phyloP scores from a whole-genome alignment of 1,140 invertebrate genomes.

The Colletes latitarsis region DNA sequence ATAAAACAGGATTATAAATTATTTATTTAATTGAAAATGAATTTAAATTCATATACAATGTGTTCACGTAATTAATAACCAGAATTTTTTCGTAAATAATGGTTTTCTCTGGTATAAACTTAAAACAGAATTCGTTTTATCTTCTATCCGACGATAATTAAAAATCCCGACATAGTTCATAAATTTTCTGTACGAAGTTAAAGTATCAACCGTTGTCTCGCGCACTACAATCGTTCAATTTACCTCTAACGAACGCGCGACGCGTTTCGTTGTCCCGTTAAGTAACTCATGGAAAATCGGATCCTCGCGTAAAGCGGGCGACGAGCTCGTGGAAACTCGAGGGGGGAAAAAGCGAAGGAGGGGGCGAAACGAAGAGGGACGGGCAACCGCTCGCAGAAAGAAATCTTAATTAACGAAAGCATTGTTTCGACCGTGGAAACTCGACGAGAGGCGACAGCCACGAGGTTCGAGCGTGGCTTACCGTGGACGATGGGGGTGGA shows the following conservation, averaged over 20 bases:
- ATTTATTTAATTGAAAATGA: too few species aligned
- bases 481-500: slow-evolving; percentile 4
- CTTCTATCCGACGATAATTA: too few species aligned
- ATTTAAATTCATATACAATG: too few species aligned
- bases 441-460: slow-evolving; percentile 64
- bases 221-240: neutral
- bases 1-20: too few species aligned
- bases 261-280: neutral
- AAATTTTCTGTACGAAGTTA: too few species aligned
- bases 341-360: neutral
- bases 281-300: neutral
- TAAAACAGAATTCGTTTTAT: too few species aligned
- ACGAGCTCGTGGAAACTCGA: neutral
- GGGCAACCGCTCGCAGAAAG: slow-evolving; percentile 64
- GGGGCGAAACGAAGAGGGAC: slow-evolving; percentile 12
- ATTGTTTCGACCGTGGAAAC: slow-evolving; percentile 76
- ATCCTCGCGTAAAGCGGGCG: neutral
- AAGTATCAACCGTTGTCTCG: too few species aligned
- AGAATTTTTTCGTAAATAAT: too few species aligned
- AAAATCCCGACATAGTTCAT: too few species aligned
- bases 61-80: too few species aligned
- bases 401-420: slow-evolving; percentile 79
- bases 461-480: slow-evolving; percentile 53
- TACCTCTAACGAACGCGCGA: neutral
- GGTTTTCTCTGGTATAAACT: too few species aligned